Evolutionary conservation across 2,888 invertebrate species (phyloP).

Genomic region (Drepana falcataria): DNA sequence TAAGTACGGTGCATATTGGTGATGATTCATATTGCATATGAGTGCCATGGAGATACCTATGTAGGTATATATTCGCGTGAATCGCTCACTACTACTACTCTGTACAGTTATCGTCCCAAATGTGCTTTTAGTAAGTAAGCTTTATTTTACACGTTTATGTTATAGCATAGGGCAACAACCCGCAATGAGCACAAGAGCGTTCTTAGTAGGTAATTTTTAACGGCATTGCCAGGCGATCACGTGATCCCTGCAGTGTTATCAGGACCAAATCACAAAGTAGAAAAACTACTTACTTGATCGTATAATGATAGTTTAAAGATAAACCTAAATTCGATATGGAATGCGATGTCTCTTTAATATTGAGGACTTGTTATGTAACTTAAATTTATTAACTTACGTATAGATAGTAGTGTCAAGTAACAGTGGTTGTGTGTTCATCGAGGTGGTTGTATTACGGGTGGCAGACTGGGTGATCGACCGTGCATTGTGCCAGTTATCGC

Average conservation of each 20-base stretch:
- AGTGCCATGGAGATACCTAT: constrained; percentile 21
- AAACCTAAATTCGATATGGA: too few species aligned
- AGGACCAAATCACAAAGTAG: too few species aligned
- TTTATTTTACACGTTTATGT: constrained; percentile 29
- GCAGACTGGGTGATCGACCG: constrained; percentile 62
- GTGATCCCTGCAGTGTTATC: too few species aligned
- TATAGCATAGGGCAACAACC: constrained; percentile 36
- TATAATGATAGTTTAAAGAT: too few species aligned
- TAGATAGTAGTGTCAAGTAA: constrained; percentile 8
- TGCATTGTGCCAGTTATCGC: constrained; percentile 64
- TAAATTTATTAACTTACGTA: too few species aligned
- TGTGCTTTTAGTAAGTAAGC: constrained; percentile 32
- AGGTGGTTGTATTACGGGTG: constrained; percentile 14
- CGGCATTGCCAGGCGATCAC: neutral
- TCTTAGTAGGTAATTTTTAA: constrained; percentile 3
- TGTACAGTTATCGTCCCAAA: constrained; percentile 47
- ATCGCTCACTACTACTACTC: constrained; percentile 12
- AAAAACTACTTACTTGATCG: too few species aligned
- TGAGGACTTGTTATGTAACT: too few species aligned
- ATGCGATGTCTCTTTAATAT: neutral
- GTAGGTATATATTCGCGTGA: constrained; percentile 20
- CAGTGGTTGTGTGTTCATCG: neutral
- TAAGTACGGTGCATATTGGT: neutral
- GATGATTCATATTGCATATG: constrained; percentile 33
- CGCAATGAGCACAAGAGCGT: constrained; percentile 26